phyloP scores from a whole-genome alignment of 2,888 invertebrate genomes.

The Archips xylosteana region DNA sequence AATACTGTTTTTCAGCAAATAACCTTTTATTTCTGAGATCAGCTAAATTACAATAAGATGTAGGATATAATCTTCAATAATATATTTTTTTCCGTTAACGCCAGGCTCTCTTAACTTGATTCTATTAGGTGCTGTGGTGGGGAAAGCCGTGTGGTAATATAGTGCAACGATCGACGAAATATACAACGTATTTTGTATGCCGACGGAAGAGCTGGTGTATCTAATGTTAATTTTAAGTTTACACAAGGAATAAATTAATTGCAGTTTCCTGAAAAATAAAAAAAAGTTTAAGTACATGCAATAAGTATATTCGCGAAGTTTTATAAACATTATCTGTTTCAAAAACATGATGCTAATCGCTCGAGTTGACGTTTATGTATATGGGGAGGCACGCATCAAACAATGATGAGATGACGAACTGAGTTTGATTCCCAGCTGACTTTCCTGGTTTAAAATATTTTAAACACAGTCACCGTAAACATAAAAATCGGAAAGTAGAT shows the following conservation, averaged over 20 bases:
- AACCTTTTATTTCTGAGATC: too few species aligned
- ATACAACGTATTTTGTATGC: constrained; percentile 33
- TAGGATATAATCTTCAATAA: too few species aligned
- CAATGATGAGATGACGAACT: too few species aligned
- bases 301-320: background rate
- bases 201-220: constrained; percentile 20
- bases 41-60: too few species aligned
- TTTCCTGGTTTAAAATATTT: too few species aligned
- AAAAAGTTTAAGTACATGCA: background rate
- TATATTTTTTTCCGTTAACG: background rate
- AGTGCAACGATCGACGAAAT: constrained; percentile 53
- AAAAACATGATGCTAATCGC: too few species aligned
- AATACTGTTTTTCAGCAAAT: too few species aligned
- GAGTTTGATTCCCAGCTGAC: too few species aligned
- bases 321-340: too few species aligned
- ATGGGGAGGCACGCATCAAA: too few species aligned
- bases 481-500: background rate
- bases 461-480: too few species aligned
- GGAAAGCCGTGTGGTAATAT: constrained; percentile 54
- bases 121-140: constrained; percentile 46
- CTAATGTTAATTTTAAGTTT: background rate
- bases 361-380: too few species aligned
- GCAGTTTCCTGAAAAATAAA: background rate
- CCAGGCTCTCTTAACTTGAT: constrained; percentile 8
- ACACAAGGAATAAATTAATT: background rate